These are phyloP conservation scores for Ceratitis capitata DNA, from an alignment of 1,140 invertebrate genomes.

Conservation along the genomic window DNA sequence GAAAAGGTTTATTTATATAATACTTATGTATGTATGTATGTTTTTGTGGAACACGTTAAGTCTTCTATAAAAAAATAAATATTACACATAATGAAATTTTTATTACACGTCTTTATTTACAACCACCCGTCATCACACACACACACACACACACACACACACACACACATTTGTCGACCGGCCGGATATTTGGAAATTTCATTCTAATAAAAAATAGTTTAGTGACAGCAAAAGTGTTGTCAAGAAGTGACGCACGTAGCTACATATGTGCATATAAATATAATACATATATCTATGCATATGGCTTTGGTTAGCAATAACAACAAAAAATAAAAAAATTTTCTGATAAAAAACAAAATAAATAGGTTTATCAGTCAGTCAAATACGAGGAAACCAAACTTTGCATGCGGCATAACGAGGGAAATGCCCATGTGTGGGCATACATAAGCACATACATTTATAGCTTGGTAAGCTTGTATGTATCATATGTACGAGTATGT, in stretches of 20 bases:
- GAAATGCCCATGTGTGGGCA: not conserved
- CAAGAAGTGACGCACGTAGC: not conserved
- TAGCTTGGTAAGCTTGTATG: not conserved
- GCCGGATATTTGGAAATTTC: not conserved
- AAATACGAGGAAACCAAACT: not conserved
- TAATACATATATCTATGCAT: not conserved
- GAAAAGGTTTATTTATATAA: not conserved
- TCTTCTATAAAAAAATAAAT: not conserved
- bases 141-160: no score
- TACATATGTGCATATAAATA: not conserved
- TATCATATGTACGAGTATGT: not conserved
- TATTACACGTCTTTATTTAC: not conserved
- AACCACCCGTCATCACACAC: not conserved
- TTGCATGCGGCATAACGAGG: not conserved
- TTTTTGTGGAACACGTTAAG: no score
- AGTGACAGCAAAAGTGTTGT: not conserved
- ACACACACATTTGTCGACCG: not conserved
- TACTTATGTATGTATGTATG: not conserved
- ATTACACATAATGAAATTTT: not conserved
- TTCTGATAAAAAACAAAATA: not conserved
- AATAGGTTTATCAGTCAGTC: not conserved
- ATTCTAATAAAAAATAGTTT: not conserved
- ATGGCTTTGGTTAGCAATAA: not conserved
- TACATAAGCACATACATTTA: not conserved
- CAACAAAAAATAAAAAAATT: not conserved